These are phyloP conservation scores for Pardalotus punctatus DNA, from an alignment of 2,113 vertebrate genomes.

Conservation along the genomic window DNA sequence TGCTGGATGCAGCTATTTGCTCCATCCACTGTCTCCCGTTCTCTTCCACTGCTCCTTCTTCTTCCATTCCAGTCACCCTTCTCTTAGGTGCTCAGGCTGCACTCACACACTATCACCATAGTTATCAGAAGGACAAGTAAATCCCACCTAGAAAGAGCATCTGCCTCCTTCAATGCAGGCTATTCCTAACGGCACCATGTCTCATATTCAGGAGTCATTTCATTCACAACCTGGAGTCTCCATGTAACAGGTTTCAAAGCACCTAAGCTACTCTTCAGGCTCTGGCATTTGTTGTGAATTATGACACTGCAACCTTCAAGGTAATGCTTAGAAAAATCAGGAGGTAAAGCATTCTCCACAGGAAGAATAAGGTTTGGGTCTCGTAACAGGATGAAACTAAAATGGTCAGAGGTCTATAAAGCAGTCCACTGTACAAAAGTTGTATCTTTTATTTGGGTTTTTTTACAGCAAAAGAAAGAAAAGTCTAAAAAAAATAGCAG, in stretches of 20 bases:
- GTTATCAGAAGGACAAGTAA: background rate
- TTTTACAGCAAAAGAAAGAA: background rate
- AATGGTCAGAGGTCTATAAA: background rate
- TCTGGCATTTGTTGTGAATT: background rate
- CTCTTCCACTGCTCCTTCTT: background rate
- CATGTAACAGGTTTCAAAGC: background rate
- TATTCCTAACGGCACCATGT: fast-evolving
- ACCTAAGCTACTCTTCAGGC: background rate
- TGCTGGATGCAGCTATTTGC: background rate
- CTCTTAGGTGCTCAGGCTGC: background rate
- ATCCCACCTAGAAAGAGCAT: background rate
- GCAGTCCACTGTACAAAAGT: background rate
- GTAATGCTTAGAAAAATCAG: background rate
- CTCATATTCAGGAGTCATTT: background rate
- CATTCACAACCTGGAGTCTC: background rate
- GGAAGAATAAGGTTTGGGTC: background rate
- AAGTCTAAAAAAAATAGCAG: background rate
- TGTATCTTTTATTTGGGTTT: background rate
- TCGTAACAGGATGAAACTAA: background rate
- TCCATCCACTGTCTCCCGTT: background rate
- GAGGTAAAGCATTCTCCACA: background rate
- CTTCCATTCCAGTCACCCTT: background rate
- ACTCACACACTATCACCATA: background rate
- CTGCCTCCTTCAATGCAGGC: background rate
- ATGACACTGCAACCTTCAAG: background rate